phyloP scores from a whole-genome alignment of 1,140 invertebrate species.

The Lordiphosa clarofinis region DNA sequence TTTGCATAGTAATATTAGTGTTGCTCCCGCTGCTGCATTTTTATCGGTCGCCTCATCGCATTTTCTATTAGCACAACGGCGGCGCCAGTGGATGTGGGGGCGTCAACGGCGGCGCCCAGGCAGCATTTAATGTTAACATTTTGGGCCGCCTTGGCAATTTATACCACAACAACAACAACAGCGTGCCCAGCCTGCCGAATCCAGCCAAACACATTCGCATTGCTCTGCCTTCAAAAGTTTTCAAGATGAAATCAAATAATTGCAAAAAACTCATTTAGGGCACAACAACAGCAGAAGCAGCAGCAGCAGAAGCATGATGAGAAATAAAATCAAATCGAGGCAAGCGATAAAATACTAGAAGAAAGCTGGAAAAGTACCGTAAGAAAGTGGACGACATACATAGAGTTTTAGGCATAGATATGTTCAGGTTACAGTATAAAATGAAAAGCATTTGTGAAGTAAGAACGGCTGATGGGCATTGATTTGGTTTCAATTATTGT shows the following conservation, averaged over 20 bases:
- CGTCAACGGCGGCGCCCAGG: conserved; percentile 46
- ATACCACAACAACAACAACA: conserved; percentile 20
- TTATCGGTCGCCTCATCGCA: conserved; percentile 67
- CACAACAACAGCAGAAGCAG: conserved; percentile 45
- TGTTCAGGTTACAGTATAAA: conserved; percentile 47
- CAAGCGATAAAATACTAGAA: conserved; percentile 19
- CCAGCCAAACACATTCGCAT: conserved; percentile 23
- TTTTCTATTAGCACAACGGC: conserved; percentile 62
- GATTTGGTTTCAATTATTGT: conserved; percentile 3
- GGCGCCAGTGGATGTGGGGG: too few species aligned
- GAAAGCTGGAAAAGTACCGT: conserved; percentile 4
- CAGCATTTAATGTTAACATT: conserved; percentile 71
- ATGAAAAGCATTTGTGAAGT: conserved; percentile 30
- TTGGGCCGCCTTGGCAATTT: conserved; percentile 50
- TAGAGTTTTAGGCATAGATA: conserved; percentile 22
- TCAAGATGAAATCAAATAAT: conserved; percentile 78
- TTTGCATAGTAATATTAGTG: conserved; percentile 76
- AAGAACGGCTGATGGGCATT: conserved; percentile 16
- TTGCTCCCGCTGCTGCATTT: conserved; percentile 53
- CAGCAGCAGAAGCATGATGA: conserved; percentile 17
- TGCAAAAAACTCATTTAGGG: conserved; percentile 75
- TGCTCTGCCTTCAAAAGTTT: conserved; percentile 39
- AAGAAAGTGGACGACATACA: conserved; percentile 17
- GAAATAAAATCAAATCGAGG: conserved; percentile 60
- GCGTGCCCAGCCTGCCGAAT: too few species aligned